Evolutionary conservation across 2,113 vertebrate species (phyloP), one percentile per base, ranked within the genome.

Genomic region (Rhabdornis inornatus): DNA sequence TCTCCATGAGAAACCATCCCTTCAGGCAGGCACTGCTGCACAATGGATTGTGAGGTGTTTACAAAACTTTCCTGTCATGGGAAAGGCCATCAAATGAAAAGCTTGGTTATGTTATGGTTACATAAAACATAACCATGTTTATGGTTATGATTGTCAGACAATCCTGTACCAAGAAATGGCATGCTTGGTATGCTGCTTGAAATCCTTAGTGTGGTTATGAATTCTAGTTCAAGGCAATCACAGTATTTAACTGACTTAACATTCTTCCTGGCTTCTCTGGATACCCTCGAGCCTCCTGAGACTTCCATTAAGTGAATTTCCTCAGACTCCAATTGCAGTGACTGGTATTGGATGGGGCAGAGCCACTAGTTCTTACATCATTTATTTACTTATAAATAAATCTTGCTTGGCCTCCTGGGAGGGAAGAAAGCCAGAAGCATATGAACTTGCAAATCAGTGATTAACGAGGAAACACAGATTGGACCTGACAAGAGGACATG

Each of bases 401-500:
- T n/a, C 55, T 71, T 57, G 24, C 68, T 82, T 79, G 37, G 27
- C 47, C 72, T 88, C 64, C 69, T 72, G 87, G 57, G 80, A 94
- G 90, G 33, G 76, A 94, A 86, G 47, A 11, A 92, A 93, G 87
- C 87, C 84, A 83, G 84, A 91, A 92, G 90, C 92, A 23, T 6
- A 78, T 44, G 47, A 92, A 94, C 89, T 92, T 89, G 92, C 87
- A 95, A 85, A 95, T 83, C 77, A 71, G 83, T 68, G 75, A 87
- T 75, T 90, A 93, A 89, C 12, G 37, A 68, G n/a, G 35, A 91
- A 94, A 96, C 56, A 40, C 8, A 87, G 52, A 96, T 84, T 52
- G 14, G 69, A 95, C 68, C 56, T 80, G 92, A 95, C 93, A 94
- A 50, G 93, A 88, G 16, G 40, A 90, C 56, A 50, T 40, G 22